Percentiles rank a stretch among this genome's conserved stretches.
Evolutionary conservation across 2,888 invertebrate genomes (phyloP).

Genomic region (Parthenolecanium corni): DNA sequence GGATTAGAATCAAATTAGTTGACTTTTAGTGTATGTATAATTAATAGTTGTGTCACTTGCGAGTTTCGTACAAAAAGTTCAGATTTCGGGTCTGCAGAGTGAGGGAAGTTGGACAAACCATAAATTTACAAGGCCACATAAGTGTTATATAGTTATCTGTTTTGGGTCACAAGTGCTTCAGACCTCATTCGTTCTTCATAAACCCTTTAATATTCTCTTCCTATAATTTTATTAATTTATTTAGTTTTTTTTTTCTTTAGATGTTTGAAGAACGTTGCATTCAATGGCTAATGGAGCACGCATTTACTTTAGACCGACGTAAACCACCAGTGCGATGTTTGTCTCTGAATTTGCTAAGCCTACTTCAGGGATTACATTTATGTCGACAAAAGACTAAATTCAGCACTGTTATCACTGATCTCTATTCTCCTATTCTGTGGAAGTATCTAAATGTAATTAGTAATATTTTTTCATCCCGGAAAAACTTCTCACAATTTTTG

Average conservation of each 20-base stretch:
- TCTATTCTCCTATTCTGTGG: constrained; percentile 35
- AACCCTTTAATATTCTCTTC: too few species aligned
- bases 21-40: too few species aligned
- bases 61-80: too few species aligned
- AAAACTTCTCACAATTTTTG: neutral
- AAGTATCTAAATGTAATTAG: constrained; percentile 33
- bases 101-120: too few species aligned
- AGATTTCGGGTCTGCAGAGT: too few species aligned
- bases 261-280: constrained; percentile 12
- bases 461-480: neutral
- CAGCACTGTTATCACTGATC: constrained; percentile 33
- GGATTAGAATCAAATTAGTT: too few species aligned
- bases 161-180: too few species aligned
- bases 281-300: constrained; percentile 23
- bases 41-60: too few species aligned
- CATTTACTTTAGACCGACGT: constrained; percentile 10
- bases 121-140: too few species aligned
- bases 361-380: constrained; percentile 32
- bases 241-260: neutral
- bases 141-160: too few species aligned
- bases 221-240: too few species aligned
- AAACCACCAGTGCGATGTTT: neutral
- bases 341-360: constrained; percentile 11
- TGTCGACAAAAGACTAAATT: constrained; percentile 32
- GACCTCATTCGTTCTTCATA: neutral